Conservation (phyloP, 1,140 invertebrate species). For the Zaprionus vittiger region DNA sequence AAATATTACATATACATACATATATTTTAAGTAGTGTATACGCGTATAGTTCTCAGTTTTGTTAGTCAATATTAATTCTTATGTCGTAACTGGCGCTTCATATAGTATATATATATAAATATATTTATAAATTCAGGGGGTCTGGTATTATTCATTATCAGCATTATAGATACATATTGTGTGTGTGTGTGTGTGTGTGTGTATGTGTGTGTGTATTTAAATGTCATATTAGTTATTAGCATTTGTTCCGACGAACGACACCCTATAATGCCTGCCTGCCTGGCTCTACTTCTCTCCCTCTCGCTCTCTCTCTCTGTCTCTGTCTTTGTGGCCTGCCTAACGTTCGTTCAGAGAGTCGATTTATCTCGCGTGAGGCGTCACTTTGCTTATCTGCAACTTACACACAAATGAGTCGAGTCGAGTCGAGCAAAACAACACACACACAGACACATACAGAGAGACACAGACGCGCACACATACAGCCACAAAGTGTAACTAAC, state of each 20-base stretch:
- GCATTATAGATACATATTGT: slow-evolving; percentile 25
- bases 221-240: slow-evolving; percentile 53
- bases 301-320: not conserved
- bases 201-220: not conserved
- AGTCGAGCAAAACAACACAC: slow-evolving; percentile 2
- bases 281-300: not conserved
- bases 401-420: slow-evolving; percentile 31
- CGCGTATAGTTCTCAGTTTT: not conserved
- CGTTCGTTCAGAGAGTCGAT: slow-evolving; percentile 26
- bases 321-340: not conserved
- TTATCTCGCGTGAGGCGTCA: slow-evolving; percentile 76
- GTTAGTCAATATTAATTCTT: not conserved
- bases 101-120: not conserved
- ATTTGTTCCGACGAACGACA: slow-evolving; percentile 13
- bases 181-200: not conserved
- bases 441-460: not conserved
- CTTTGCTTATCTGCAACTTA: slow-evolving; percentile 70
- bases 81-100: not conserved
- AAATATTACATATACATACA: not conserved
- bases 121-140: slow-evolving; percentile 19
- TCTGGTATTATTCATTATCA: slow-evolving; percentile 37
- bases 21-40: not conserved
- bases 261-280: not conserved
- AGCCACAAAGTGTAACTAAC: slow-evolving; percentile 27
- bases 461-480: not conserved